A percentile compares a stretch with the other conserved stretches of the same genome.
These are phyloP conservation scores for Thelaira solivaga DNA, from an alignment of 2,888 invertebrate species.

Conservation along the genomic window DNA sequence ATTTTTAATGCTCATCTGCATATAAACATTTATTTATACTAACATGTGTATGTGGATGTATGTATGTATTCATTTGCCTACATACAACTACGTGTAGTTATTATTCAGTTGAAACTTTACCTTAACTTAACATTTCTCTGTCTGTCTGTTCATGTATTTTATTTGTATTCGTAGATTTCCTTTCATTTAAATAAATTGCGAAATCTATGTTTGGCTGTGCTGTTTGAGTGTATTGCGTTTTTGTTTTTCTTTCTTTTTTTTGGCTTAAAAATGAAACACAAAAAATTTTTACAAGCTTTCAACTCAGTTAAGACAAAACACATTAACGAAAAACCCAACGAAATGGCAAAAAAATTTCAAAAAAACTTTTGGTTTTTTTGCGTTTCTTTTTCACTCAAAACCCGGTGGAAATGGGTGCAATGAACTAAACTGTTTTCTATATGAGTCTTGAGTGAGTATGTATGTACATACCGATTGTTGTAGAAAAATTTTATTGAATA, in stretches of 20 bases:
- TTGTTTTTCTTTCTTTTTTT: too few species aligned
- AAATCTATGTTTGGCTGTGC: not conserved
- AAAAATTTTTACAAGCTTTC: constrained; percentile 28
- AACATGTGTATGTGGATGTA: too few species aligned
- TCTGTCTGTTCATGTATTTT: not conserved
- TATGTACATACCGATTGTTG: not conserved
- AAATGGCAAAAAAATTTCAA: constrained; percentile 22
- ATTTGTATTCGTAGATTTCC: not conserved
- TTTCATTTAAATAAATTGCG: constrained; percentile 33
- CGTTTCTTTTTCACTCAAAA: not conserved
- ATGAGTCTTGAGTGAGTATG: not conserved
- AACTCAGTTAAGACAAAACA: constrained; percentile 46
- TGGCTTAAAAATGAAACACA: not conserved
- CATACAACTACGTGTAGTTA: too few species aligned
- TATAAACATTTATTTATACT: constrained; percentile 52
- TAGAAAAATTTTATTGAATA: constrained; percentile 38
- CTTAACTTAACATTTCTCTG: constrained; percentile 28
- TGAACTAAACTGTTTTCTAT: constrained; percentile 38
- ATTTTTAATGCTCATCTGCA: constrained; percentile 71
- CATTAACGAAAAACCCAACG: constrained; percentile 43
- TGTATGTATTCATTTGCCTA: constrained; percentile 17
- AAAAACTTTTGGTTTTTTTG: constrained; percentile 15
- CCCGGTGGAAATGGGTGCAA: constrained; percentile 40
- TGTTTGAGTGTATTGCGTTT: not conserved
- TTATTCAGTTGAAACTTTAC: constrained; percentile 31